A percentile compares a stretch with the other conserved stretches of the same genome.
Evolutionary conservation across 2,797 vertebrate genomes (phyloP).

Genomic region (Amniataba percoides): DNA sequence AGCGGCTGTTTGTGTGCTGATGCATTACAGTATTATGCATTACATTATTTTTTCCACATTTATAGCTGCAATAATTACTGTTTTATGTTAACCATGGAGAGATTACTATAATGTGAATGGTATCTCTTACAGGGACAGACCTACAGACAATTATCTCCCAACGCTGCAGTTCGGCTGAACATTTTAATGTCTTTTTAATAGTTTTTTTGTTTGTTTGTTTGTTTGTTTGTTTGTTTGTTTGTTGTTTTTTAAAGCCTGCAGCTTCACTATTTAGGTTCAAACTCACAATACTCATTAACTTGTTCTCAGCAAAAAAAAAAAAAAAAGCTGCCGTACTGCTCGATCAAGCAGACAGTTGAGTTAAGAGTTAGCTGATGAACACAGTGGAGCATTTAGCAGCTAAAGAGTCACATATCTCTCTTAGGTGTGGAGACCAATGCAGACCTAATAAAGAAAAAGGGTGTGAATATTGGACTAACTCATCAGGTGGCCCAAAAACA

Average conservation of each 20-base stretch:
- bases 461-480: not conserved
- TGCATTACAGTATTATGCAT: not conserved
- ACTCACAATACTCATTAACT: not conserved
- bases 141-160: not conserved
- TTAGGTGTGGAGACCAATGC: not conserved
- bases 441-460: slow-evolving; percentile 9
- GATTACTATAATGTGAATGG: not conserved
- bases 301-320: not conserved
- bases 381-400: not conserved
- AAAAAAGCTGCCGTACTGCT: not conserved
- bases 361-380: not conserved
- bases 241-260: not conserved
- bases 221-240: too few species aligned
- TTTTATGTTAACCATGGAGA: not conserved
- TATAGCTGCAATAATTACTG: not conserved
- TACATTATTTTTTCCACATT: not conserved
- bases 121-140: not conserved
- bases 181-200: not conserved
- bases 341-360: not conserved
- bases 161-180: not conserved
- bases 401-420: not conserved
- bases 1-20: not conserved
- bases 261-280: not conserved
- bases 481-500: not conserved
- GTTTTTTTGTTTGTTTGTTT: too few species aligned